Percentiles rank a stretch among this genome's conserved stretches.
phyloP scores from a whole-genome alignment of 2,113 vertebrate species.

The Pteruthius melanotis region DNA sequence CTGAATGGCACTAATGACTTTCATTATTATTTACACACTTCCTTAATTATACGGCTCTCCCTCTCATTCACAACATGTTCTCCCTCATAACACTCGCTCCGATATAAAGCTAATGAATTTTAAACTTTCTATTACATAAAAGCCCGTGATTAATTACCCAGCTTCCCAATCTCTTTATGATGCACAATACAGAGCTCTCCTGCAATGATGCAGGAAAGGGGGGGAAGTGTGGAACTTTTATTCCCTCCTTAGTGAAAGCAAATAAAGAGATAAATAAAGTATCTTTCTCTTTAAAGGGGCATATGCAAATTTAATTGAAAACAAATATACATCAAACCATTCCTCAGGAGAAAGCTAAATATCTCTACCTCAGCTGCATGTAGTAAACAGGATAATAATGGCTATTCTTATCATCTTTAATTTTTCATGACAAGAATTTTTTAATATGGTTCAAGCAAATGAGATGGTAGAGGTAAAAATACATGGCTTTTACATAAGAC shows the following conservation, averaged over 20 bases:
- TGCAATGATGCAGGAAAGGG: background rate
- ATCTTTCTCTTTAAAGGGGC: slow-evolving; percentile 29
- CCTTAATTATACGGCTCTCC: slow-evolving; percentile 78
- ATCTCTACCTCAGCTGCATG: slow-evolving; percentile 28
- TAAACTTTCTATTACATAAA: slow-evolving; percentile 72
- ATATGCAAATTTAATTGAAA: slow-evolving; percentile 66
- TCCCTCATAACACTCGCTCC: slow-evolving; percentile 50
- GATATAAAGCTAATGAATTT: slow-evolving; percentile 74
- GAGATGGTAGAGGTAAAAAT: slow-evolving; percentile 11
- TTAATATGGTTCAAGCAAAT: slow-evolving; percentile 11
- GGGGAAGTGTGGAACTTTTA: slow-evolving; percentile 15
- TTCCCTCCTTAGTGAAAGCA: slow-evolving; percentile 27
- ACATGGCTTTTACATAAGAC: background rate
- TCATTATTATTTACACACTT: slow-evolving; percentile 82
- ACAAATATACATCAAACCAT: slow-evolving; percentile 56
- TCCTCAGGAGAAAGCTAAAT: slow-evolving; percentile 52
- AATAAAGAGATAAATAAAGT: slow-evolving; percentile 43
- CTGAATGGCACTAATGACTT: slow-evolving; percentile 78
- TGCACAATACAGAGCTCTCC: slow-evolving; percentile 10
- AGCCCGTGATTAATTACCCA: slow-evolving; percentile 75
- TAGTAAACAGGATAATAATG: slow-evolving; percentile 59
- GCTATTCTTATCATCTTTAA: slow-evolving; percentile 45
- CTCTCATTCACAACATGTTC: slow-evolving; percentile 65
- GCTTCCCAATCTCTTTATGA: slow-evolving; percentile 42
- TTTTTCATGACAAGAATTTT: slow-evolving; percentile 40